These are phyloP conservation scores for Apis dorsata DNA, from an alignment of 1,140 invertebrate genomes.

Conservation along the genomic window DNA sequence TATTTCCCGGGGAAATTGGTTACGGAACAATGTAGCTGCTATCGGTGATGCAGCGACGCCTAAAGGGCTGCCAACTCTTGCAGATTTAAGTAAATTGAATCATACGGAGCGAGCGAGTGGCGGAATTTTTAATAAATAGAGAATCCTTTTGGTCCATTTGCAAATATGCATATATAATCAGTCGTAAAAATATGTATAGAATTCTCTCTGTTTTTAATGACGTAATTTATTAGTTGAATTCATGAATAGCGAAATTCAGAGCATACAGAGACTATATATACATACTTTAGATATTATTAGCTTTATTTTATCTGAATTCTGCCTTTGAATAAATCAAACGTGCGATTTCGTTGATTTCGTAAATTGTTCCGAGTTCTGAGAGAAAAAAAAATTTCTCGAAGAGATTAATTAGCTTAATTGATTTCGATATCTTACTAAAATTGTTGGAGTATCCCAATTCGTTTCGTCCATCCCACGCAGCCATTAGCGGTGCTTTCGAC, in stretches of 20 bases:
- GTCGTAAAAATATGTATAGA: too few species aligned
- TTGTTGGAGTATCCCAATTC: neutral
- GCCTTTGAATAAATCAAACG: too few species aligned
- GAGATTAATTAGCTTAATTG: constrained; percentile 12
- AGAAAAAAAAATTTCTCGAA: neutral
- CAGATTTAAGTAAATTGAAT: constrained; percentile 44
- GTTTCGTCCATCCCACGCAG: neutral
- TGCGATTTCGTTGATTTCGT: too few species aligned
- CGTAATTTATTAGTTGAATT: too few species aligned
- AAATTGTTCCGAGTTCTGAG: neutral
- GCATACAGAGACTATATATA: too few species aligned
- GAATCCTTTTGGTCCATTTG: constrained; percentile 31
- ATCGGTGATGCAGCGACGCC: neutral
- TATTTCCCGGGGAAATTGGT: constrained; percentile 27
- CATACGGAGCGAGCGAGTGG: neutral
- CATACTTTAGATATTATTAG: too few species aligned
- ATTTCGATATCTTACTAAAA: neutral
- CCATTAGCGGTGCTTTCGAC: constrained; percentile 2
- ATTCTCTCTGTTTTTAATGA: too few species aligned
- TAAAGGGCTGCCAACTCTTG: neutral
- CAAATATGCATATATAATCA: neutral
- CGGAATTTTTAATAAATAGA: constrained; percentile 43
- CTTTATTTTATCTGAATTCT: too few species aligned
- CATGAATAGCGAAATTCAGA: too few species aligned
- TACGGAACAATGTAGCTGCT: constrained; percentile 9